A percentile compares a stretch with the other conserved stretches of the same genome.
These are phyloP conservation scores for Sphaerophoria rueppellii DNA, from an alignment of 2,888 invertebrate species.

Conservation along the genomic window DNA sequence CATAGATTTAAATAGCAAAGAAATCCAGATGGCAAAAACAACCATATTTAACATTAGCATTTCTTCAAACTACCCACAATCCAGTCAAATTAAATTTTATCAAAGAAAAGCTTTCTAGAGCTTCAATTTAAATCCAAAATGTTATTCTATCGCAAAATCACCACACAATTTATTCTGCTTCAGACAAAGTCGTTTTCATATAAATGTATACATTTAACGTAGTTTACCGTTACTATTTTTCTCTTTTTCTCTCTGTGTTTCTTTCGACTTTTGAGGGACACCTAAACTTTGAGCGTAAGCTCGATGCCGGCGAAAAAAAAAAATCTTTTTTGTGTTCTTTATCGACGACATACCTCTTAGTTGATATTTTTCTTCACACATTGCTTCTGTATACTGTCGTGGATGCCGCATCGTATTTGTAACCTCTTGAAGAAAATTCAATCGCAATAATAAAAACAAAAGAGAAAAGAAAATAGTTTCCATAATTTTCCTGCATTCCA, in stretches of 20 bases:
- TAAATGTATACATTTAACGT: background rate
- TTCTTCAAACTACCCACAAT: no score
- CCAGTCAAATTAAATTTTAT: constrained; percentile 12
- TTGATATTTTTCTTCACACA: constrained; percentile 20
- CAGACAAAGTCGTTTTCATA: background rate
- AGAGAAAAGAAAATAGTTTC: constrained; percentile 45
- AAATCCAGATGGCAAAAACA: no score
- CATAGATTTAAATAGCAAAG: no score
- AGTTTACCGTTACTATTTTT: constrained; percentile 12
- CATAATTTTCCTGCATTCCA: constrained; percentile 50
- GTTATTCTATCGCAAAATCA: constrained; percentile 33
- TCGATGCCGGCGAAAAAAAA: constrained; percentile 57
- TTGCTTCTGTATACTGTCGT: constrained; percentile 48
- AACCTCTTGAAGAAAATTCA: constrained; percentile 46
- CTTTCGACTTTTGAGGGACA: background rate
- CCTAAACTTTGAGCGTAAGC: constrained; percentile 65
- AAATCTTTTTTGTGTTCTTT: constrained; percentile 8
- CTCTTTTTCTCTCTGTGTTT: background rate
- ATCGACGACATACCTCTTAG: constrained; percentile 36
- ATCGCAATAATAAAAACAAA: constrained; percentile 30
- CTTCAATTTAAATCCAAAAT: constrained; percentile 30
- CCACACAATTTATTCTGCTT: no score
- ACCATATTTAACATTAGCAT: no score
- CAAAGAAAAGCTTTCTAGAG: constrained; percentile 62
- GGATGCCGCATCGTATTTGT: constrained; percentile 61